A percentile compares a stretch with the other conserved stretches of the same genome.
Conservation (phyloP, 2,888 invertebrate species). For the Tachystola acroxantha region DNA sequence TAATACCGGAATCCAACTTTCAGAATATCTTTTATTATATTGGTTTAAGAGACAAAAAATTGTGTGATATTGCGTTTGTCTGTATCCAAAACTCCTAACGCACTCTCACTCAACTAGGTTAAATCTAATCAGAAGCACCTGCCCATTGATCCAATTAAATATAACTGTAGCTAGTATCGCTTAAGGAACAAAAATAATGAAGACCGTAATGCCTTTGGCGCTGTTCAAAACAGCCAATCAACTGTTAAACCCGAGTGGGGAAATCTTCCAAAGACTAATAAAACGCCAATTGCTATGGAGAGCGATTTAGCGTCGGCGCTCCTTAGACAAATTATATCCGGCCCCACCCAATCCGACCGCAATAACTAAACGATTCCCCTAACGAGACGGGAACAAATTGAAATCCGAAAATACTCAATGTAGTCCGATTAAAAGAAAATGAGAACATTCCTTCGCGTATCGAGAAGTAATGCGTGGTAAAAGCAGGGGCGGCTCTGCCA, state of each 20-base stretch:
- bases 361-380: slow-evolving; percentile 32
- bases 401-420: slow-evolving; percentile 45
- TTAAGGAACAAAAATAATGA: too few species aligned
- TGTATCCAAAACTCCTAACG: too few species aligned
- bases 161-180: too few species aligned
- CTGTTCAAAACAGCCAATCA: too few species aligned
- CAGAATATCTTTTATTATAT: too few species aligned
- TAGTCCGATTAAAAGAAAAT: slow-evolving; percentile 52
- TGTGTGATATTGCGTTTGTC: too few species aligned
- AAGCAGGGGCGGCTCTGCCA: neutral
- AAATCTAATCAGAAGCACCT: too few species aligned
- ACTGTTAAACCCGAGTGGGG: neutral
- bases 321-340: slow-evolving; percentile 22
- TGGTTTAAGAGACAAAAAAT: too few species aligned
- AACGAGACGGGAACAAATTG: slow-evolving; percentile 42
- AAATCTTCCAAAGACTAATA: slow-evolving; percentile 5
- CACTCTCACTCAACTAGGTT: too few species aligned
- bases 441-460: slow-evolving; percentile 51
- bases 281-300: slow-evolving; percentile 6
- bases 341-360: slow-evolving; percentile 19
- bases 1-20: too few species aligned
- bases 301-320: slow-evolving; percentile 19
- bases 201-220: too few species aligned
- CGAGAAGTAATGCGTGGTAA: slow-evolving; percentile 38
- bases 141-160: too few species aligned